Conservation (phyloP, 2,113 vertebrate species). For the Dasyprocta punctata region DNA sequence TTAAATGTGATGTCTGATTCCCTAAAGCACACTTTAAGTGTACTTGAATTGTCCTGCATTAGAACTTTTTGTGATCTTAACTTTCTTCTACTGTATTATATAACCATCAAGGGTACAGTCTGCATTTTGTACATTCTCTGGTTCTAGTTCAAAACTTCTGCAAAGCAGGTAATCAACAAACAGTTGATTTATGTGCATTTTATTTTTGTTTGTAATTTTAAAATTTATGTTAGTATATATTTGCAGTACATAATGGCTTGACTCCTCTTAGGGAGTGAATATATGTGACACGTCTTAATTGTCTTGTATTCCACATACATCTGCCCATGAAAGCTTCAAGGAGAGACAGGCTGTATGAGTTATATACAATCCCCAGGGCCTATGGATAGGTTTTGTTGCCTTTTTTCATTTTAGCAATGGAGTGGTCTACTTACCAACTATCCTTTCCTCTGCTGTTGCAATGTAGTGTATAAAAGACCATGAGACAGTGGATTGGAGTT, state of each 20-base stretch:
- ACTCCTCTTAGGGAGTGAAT: neutral
- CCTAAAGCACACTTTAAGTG: neutral
- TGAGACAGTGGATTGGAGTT: neutral
- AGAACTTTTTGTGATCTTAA: neutral
- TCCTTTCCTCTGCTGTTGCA: neutral
- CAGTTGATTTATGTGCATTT: neutral
- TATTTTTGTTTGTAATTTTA: neutral
- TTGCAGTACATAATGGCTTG: neutral
- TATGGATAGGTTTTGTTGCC: neutral
- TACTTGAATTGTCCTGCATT: neutral
- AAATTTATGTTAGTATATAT: neutral
- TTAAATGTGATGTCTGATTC: conserved; percentile 37
- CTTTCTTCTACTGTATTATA: neutral
- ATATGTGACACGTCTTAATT: neutral
- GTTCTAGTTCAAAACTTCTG: neutral
- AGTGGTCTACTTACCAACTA: neutral
- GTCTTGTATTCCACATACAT: neutral
- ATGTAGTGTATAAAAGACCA: accelerated
- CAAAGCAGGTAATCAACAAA: neutral
- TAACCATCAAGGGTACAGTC: neutral
- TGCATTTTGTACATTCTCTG: neutral
- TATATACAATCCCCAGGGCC: neutral
- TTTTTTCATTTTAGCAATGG: neutral
- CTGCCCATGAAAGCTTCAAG: neutral
- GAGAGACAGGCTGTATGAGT: neutral